Percentiles rank a stretch among this genome's conserved stretches.
Conservation (phyloP, 2,888 invertebrate species). For the Drosophila kanekoi region DNA sequence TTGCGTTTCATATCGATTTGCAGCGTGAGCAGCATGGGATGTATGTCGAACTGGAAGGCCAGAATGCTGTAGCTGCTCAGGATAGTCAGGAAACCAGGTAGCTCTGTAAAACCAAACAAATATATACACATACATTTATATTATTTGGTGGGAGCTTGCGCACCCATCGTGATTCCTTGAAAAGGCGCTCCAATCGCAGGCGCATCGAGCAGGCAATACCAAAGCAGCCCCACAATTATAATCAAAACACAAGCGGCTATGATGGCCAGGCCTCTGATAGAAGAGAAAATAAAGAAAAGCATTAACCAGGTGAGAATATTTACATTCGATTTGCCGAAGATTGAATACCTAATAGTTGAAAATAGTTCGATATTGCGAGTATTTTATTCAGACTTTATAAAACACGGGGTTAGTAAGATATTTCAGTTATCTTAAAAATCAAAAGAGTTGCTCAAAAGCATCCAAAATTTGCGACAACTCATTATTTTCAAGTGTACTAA, state of each 20-base stretch:
- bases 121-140: not conserved
- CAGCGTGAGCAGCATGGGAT: slow-evolving; percentile 93
- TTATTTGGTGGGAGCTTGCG: slow-evolving; percentile 1
- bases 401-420: no score
- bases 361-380: no score
- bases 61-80: slow-evolving; percentile 89
- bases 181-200: slow-evolving; percentile 83
- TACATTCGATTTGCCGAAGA: no score
- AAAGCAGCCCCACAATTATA: slow-evolving; percentile 88
- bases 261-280: slow-evolving; percentile 85
- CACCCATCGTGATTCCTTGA: slow-evolving; percentile 79
- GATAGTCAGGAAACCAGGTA: slow-evolving; percentile 86
- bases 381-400: no score
- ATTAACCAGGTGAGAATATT: no score
- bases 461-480: no score
- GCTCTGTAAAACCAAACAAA: slow-evolving; percentile 56
- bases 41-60: slow-evolving; percentile 92
- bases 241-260: slow-evolving; percentile 88
- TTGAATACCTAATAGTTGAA: no score
- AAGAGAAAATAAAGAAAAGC: not conserved
- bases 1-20: slow-evolving; percentile 96
- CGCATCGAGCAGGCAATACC: slow-evolving; percentile 87
- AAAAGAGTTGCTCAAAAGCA: no score
- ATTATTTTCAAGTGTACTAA: no score
- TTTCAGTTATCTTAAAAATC: no score